Evolutionary conservation across 2,113 vertebrate genomes (phyloP).

Genomic region (Sinocyclocheilus anshuiensis): DNA sequence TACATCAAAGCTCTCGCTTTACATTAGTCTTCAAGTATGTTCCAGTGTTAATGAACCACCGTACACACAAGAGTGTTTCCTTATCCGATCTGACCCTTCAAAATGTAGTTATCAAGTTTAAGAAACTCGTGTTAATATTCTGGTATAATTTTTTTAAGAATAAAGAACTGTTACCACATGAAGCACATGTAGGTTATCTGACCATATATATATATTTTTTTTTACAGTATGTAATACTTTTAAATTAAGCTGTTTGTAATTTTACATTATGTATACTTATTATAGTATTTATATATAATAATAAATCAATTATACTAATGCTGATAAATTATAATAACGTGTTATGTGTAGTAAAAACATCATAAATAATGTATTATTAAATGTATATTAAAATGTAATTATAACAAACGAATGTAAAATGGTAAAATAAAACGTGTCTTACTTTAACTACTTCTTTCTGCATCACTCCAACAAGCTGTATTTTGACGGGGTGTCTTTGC

Average conservation of each 20-base stretch:
- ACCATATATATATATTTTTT: not conserved
- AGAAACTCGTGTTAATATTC: not conserved
- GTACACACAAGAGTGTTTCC: not conserved
- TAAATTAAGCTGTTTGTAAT: not conserved
- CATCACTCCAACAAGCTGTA: constrained; percentile 70
- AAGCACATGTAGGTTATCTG: not conserved
- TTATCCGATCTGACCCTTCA: not conserved
- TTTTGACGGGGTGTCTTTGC: constrained; percentile 64
- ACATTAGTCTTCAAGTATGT: not conserved
- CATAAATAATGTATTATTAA: too few species aligned
- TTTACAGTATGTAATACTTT: not conserved
- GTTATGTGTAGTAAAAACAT: not conserved
- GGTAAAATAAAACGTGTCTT: constrained; percentile 27
- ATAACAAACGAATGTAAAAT: too few species aligned
- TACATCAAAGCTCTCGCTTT: not conserved
- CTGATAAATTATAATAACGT: not conserved
- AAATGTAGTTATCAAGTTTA: not conserved
- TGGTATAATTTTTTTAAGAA: not conserved
- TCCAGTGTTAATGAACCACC: too few species aligned
- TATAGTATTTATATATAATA: not conserved
- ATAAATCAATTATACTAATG: not conserved
- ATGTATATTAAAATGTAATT: too few species aligned
- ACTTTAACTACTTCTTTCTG: constrained; percentile 72
- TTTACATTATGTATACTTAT: not conserved
- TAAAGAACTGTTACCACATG: not conserved